Conservation (phyloP, 2,113 vertebrate genomes). For the Sterrhoptilus dennistouni region DNA sequence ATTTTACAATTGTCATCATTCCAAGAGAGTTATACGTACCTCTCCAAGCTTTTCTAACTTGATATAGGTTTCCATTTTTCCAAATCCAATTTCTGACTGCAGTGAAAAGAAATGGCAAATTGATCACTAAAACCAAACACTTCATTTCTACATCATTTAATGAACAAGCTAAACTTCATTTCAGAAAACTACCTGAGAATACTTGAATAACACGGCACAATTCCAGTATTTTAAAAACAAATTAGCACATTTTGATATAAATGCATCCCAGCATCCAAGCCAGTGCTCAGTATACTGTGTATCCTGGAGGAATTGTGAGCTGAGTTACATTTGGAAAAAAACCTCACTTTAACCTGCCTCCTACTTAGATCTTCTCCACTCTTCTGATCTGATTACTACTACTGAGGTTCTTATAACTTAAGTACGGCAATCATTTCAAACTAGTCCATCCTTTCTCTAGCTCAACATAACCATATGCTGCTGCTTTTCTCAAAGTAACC, state of each 20-base stretch:
- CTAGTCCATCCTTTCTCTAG: background rate
- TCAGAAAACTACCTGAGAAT: background rate
- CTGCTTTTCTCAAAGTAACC: background rate
- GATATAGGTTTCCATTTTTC: slow-evolving; percentile 96
- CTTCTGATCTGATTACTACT: background rate
- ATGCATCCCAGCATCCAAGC: background rate
- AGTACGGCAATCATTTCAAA: background rate
- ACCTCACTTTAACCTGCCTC: background rate
- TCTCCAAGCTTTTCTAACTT: slow-evolving; percentile 97
- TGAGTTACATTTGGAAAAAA: background rate
- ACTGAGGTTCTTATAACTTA: background rate
- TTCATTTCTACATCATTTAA: background rate
- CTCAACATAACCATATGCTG: background rate
- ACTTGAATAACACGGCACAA: background rate
- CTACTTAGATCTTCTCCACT: background rate
- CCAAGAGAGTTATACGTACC: slow-evolving; percentile 74
- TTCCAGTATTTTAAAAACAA: background rate
- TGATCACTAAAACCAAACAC: background rate
- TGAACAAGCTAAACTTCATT: background rate
- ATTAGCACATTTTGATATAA: background rate
- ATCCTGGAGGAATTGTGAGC: background rate
- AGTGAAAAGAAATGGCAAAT: slow-evolving; percentile 44
- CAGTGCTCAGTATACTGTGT: background rate
- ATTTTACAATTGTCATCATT: background rate
- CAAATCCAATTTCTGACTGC: slow-evolving; percentile 96